A percentile compares a stretch with the other conserved stretches of the same genome.
These are phyloP conservation scores for Zeugodacus cucurbitae DNA, from an alignment of 1,140 invertebrate genomes.

Conservation along the genomic window DNA sequence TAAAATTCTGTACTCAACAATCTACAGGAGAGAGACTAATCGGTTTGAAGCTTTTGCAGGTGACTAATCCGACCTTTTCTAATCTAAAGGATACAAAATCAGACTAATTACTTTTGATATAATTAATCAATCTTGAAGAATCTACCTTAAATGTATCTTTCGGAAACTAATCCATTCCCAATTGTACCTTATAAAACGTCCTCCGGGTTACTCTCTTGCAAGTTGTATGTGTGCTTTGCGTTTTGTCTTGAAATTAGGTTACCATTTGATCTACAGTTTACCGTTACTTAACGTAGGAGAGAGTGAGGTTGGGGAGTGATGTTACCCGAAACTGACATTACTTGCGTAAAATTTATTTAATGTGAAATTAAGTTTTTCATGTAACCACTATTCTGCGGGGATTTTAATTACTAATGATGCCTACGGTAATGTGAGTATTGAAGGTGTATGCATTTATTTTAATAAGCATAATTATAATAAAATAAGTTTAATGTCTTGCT, in stretches of 20 bases:
- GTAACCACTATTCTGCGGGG: not conserved
- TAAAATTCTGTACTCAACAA: no score
- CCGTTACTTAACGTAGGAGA: not conserved
- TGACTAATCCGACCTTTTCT: no score
- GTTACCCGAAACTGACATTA: not conserved
- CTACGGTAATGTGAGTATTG: not conserved
- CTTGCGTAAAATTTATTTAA: conserved; percentile 26
- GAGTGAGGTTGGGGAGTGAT: not conserved
- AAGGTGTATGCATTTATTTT: not conserved
- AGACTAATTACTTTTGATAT: no score
- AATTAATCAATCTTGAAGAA: no score
- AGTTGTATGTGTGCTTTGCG: not conserved
- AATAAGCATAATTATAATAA: no score
- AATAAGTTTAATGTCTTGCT: no score
- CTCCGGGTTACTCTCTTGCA: not conserved
- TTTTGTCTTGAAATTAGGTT: not conserved
- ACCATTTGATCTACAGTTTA: not conserved
- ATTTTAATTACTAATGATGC: not conserved
- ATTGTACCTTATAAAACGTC: no score
- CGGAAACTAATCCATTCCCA: no score
- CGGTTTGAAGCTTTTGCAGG: no score
- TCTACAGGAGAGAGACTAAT: no score
- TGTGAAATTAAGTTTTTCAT: not conserved
- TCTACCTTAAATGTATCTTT: no score
- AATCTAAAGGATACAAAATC: no score